phyloP scores from a whole-genome alignment of 2,888 invertebrate species.

The Bhutanitis thaidina region DNA sequence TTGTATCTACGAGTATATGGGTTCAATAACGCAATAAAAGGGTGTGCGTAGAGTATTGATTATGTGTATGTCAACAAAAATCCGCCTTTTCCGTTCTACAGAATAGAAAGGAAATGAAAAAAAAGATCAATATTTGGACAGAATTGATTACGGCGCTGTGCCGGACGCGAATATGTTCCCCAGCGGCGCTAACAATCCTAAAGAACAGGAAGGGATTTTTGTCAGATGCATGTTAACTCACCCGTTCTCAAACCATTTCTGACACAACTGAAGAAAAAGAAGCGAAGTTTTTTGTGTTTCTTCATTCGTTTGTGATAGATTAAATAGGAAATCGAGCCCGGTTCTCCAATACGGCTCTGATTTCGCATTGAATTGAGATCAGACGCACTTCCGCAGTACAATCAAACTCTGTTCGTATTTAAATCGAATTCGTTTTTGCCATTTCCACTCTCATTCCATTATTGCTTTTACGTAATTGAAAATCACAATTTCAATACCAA shows the following conservation, averaged over 20 bases:
- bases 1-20: constrained; percentile 22
- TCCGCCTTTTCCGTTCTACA: constrained; percentile 57
- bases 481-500: constrained; percentile 18
- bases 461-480: constrained; percentile 17
- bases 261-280: constrained; percentile 57
- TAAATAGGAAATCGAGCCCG: constrained; percentile 62
- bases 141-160: constrained; percentile 63
- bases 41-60: constrained; percentile 55
- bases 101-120: constrained; percentile 62
- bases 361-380: constrained; percentile 49
- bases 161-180: constrained; percentile 64
- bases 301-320: constrained; percentile 47
- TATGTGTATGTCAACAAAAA: constrained; percentile 50
- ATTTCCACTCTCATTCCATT: constrained; percentile 16
- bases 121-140: constrained; percentile 77
- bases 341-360: constrained; percentile 38
- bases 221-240: constrained; percentile 67
- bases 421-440: constrained; percentile 36
- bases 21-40: constrained; percentile 35
- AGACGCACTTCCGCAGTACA: constrained; percentile 50
- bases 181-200: constrained; percentile 53
- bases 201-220: constrained; percentile 74
- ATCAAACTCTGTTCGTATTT: constrained; percentile 36
- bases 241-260: constrained; percentile 56
- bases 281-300: constrained; percentile 29